phyloP scores from a whole-genome alignment of 53 echinoderm and acorn worm species.

The Hippasteria phrygiana region DNA sequence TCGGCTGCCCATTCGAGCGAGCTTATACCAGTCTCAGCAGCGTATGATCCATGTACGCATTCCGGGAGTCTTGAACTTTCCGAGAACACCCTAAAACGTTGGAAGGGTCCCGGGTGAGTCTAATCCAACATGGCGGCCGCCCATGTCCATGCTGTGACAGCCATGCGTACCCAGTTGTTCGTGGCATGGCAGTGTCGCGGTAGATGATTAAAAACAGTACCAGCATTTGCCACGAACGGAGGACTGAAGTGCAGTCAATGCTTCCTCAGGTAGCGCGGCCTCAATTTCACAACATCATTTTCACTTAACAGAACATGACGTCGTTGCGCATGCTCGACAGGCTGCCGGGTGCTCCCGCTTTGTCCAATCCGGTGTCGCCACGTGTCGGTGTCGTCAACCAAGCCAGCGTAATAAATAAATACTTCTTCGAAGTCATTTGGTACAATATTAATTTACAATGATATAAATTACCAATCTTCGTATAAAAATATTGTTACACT shows the following conservation, averaged over 20 bases:
- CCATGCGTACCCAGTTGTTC: constrained; percentile 12
- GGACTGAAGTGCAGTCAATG: constrained; percentile 18
- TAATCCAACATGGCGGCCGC: background rate
- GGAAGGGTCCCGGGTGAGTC: background rate
- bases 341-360: background rate
- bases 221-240: constrained; percentile 45
- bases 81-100: background rate
- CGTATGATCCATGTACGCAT: background rate
- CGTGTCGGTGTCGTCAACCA: constrained; percentile 40
- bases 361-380: constrained; percentile 30
- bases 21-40: constrained; percentile 17
- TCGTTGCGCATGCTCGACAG: background rate
- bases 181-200: constrained; percentile 58
- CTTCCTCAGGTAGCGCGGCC: background rate
- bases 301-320: background rate
- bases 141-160: background rate
- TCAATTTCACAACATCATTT: background rate
- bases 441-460: constrained; percentile 92
- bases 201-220: constrained; percentile 20
- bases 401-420: constrained; percentile 90
- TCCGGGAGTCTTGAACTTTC: constrained; percentile 21
- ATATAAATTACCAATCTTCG: constrained; percentile 96
- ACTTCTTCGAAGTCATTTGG: constrained; percentile 95
- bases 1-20: background rate
- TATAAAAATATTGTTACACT: constrained; percentile 93